These are phyloP conservation scores for Hystrix brachyura DNA, from an alignment of 2,113 vertebrate species.

Conservation along the genomic window DNA sequence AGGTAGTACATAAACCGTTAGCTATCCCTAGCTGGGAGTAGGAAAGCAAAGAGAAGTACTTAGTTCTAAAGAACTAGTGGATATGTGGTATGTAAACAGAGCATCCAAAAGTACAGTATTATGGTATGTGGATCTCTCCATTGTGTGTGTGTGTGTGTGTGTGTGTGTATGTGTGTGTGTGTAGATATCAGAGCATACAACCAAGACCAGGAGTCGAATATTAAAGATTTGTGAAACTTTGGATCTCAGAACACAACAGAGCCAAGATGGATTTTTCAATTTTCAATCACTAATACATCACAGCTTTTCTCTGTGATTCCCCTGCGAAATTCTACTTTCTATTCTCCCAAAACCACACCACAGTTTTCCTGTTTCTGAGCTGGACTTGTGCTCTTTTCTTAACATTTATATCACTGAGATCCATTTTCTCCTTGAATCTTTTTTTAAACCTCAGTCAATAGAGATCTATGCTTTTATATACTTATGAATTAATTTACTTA, in stretches of 20 bases:
- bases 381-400: background rate
- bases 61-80: background rate
- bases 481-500: background rate
- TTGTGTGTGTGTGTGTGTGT: background rate
- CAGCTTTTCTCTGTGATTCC: background rate
- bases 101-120: background rate
- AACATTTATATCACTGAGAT: background rate
- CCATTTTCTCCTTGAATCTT: background rate
- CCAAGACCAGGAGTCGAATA: background rate
- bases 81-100: background rate
- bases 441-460: background rate
- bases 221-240: conserved; percentile 46
- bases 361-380: background rate
- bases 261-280: background rate
- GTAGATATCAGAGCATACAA: background rate
- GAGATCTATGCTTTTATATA: background rate
- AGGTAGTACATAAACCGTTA: background rate
- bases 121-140: background rate
- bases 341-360: background rate
- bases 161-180: background rate
- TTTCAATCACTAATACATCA: conserved; percentile 3
- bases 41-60: background rate
- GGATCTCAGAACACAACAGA: background rate
- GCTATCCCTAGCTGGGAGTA: background rate
- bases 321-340: background rate